Evolutionary conservation across 2,113 vertebrate species (phyloP), one percentile per base, ranked within the genome.

Genomic region (Tetraodon nigroviridis): DNA sequence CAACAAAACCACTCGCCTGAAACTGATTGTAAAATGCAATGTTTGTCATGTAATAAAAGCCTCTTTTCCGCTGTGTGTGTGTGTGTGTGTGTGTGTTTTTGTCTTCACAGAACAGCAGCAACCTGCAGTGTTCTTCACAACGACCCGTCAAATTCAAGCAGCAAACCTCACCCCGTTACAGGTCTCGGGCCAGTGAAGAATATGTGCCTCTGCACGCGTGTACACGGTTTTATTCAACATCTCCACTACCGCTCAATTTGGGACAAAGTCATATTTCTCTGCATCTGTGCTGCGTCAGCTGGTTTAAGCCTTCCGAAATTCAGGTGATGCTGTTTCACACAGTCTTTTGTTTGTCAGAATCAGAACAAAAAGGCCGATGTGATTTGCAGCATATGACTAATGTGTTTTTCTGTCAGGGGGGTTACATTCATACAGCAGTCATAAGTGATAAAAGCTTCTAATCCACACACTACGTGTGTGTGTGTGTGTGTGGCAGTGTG

Each of bases 381-480:
- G 15, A 7, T 46, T 46, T 17, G 12, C 32, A 37, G 32, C 32
- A 6, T 46, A 13, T 46, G n/a, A 46, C 44, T 46, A 15, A 6
- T 13, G 16, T 17, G n/a, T 46, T 5, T 46, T 46, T 46, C n/a
- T 17, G 44, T n/a, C n/a, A n/a, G n/a, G 46, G 73, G 67, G 62
- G 52, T 52, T 76, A 55, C 64, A 48, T 13, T 21, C 19, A 24
- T 58, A 61, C 7, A 65, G 32, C 61, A 59, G 58, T 53, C 56
- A 56, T 32, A 67, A 60, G 67, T 61, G 73, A 73, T 85, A 75
- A 84, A 81, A 80, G 73, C 69, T 73, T 85, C 84, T 82, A 84
- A 84, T 84, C 85, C 85, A 80, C 50, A 65, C 64, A 76, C 79
- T 73, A 87, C 82, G 85, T 86, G 79, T 82, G 79, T 67, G 69